A percentile compares a stretch with the other conserved stretches of the same genome.
phyloP scores from a whole-genome alignment of 2,113 vertebrate genomes.

The Holacanthus passer region DNA sequence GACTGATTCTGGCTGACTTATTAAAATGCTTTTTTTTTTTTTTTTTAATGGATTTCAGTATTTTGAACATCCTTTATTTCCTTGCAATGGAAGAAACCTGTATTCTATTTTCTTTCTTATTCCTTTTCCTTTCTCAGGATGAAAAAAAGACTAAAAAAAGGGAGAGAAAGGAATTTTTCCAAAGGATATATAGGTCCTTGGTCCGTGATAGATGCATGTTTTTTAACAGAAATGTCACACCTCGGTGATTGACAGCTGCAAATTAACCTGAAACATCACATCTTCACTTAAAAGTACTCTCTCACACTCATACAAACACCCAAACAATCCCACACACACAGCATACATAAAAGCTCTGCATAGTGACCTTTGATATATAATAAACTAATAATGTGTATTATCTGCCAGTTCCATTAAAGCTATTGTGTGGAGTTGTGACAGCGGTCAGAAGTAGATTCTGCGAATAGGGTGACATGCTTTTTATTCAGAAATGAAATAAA shows the following conservation, averaged over 20 bases:
- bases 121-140: background rate
- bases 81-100: background rate
- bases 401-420: constrained; percentile 18
- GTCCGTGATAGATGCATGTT: constrained; percentile 18
- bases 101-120: background rate
- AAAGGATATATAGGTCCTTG: background rate
- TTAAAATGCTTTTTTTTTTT: background rate
- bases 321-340: background rate
- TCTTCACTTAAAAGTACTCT: background rate
- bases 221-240: constrained; percentile 55
- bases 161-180: background rate
- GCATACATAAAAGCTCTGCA: background rate
- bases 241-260: constrained; percentile 48
- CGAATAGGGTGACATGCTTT: constrained; percentile 4
- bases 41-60: background rate
- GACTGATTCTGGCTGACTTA: too few relatives aligned
- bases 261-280: constrained; percentile 27
- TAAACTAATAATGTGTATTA: constrained; percentile 13
- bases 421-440: constrained; percentile 6
- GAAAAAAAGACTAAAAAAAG: background rate
- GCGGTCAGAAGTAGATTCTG: background rate
- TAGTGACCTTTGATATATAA: constrained; percentile 12
- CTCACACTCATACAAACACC: background rate
- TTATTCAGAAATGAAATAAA: constrained; percentile 17
- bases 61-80: background rate